Evolutionary conservation across 1,140 invertebrate genomes (phyloP).

Genomic region (Lepidostoma basale): DNA sequence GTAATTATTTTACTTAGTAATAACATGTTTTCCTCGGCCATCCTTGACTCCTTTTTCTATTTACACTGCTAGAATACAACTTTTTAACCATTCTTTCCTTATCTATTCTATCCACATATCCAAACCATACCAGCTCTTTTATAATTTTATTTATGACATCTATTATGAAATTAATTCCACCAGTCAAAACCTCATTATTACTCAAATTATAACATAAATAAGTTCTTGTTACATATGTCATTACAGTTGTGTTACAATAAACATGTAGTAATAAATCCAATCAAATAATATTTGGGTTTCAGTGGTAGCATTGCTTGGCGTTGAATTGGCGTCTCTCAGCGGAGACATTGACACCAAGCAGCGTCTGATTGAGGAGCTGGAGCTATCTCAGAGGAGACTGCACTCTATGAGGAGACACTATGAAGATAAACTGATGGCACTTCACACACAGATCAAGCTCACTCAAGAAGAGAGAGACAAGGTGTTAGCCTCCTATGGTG

Average conservation of each 20-base stretch:
- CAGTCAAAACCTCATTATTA: too few species aligned
- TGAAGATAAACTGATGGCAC: slow-evolving; percentile 89
- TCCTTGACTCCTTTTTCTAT: too few species aligned
- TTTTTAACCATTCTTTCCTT: too few species aligned
- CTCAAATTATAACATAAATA: too few species aligned
- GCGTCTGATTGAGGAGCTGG: slow-evolving; percentile 91
- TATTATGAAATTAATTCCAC: too few species aligned
- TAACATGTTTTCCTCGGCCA: too few species aligned
- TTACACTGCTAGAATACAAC: too few species aligned
- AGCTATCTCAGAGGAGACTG: slow-evolving; percentile 83
- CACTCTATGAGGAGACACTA: slow-evolving; percentile 88
- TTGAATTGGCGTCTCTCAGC: slow-evolving; percentile 82
- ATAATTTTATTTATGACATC: too few species aligned
- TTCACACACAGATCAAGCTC: slow-evolving; percentile 86
- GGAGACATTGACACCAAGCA: slow-evolving; percentile 93
- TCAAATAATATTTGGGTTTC: slow-evolving; percentile 15
- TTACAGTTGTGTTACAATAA: neutral
- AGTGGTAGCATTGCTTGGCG: slow-evolving; percentile 56
- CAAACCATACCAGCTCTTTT: too few species aligned
- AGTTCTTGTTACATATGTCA: neutral
- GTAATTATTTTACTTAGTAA: neutral
- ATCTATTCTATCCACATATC: too few species aligned
- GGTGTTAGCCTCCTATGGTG: slow-evolving; percentile 74
- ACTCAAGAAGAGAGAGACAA: slow-evolving; percentile 94
- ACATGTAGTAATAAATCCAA: neutral